These are phyloP conservation scores for Azorinus chamasolen DNA, from an alignment of 2,888 invertebrate genomes.

Conservation along the genomic window DNA sequence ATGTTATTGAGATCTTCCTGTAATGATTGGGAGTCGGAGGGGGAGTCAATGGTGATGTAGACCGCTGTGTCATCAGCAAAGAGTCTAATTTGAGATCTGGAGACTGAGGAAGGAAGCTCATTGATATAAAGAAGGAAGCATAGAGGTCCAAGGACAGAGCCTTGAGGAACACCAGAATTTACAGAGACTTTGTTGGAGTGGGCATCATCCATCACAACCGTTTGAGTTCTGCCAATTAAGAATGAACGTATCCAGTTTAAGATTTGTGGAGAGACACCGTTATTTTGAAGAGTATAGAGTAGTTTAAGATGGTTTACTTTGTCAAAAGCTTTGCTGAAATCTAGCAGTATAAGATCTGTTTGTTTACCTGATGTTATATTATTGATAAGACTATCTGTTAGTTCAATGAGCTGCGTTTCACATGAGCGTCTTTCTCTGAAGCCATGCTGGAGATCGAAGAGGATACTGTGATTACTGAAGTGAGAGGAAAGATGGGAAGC, in stretches of 20 bases:
- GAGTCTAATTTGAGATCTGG: slow-evolving; percentile 9
- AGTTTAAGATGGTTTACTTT: slow-evolving; percentile 40
- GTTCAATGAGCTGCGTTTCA: slow-evolving; percentile 27
- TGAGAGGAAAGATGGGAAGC: slow-evolving; percentile 29
- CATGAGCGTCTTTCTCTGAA: slow-evolving; percentile 23
- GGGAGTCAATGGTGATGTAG: slow-evolving; percentile 4
- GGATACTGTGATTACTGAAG: slow-evolving; percentile 22
- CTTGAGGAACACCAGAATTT: slow-evolving; percentile 28
- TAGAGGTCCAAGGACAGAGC: slow-evolving; percentile 28
- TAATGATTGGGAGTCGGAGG: slow-evolving; percentile 1
- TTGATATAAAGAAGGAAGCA: slow-evolving; percentile 22
- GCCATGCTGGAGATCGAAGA: slow-evolving; percentile 23
- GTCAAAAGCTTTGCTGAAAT: slow-evolving; percentile 33
- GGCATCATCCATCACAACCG: slow-evolving; percentile 14
- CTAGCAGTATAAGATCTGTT: slow-evolving; percentile 21
- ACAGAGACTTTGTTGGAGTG: slow-evolving; percentile 16
- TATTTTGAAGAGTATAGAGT: slow-evolving; percentile 11
- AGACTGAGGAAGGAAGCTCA: slow-evolving; percentile 13
- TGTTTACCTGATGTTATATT: slow-evolving; percentile 21
- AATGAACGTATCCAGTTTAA: slow-evolving; percentile 18
- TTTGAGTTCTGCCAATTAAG: slow-evolving; percentile 22
- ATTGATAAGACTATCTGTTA: slow-evolving; percentile 4
- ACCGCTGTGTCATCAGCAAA: too few relatives aligned
- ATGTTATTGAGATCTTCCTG: slow-evolving; percentile 11
- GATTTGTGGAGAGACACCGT: slow-evolving; percentile 16